phyloP scores from a whole-genome alignment of 2,888 invertebrate genomes.

The Aleiodes leptofemur region DNA sequence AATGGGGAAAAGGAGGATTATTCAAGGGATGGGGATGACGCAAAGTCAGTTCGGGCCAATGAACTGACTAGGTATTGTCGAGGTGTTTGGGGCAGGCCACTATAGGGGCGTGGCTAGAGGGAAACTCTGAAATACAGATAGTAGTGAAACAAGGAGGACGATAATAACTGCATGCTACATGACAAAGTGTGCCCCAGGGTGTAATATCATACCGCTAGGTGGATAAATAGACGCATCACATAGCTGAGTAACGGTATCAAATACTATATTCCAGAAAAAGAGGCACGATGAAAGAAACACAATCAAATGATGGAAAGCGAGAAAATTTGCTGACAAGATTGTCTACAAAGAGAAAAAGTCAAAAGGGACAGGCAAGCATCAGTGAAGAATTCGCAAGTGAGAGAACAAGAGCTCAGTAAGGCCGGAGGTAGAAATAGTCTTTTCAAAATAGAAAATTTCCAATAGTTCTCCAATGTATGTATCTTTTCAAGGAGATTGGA shows the following conservation, averaged over 20 bases:
- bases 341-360: too few relatives aligned
- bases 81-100: conserved; percentile 65
- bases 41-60: conserved; percentile 73
- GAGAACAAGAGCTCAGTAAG: too few relatives aligned
- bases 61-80: conserved; percentile 65
- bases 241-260: conserved; percentile 36
- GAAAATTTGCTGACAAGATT: background rate
- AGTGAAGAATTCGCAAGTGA: too few relatives aligned
- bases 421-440: too few relatives aligned
- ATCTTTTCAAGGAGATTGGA: too few relatives aligned
- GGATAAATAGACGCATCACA: conserved; percentile 73
- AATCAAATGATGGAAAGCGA: background rate
- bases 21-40: conserved; percentile 65
- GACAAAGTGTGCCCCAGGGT: conserved; percentile 71
- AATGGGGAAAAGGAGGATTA: conserved; percentile 31
- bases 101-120: conserved; percentile 69
- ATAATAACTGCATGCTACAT: conserved; percentile 46
- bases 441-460: too few relatives aligned
- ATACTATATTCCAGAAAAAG: background rate
- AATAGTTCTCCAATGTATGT: too few relatives aligned
- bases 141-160: conserved; percentile 29
- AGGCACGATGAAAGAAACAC: background rate
- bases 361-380: too few relatives aligned
- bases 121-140: conserved; percentile 41
- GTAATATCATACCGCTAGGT: conserved; percentile 74